Evolutionary conservation across 2,888 invertebrate species (phyloP).

Genomic region (Amphipoea oculea): DNA sequence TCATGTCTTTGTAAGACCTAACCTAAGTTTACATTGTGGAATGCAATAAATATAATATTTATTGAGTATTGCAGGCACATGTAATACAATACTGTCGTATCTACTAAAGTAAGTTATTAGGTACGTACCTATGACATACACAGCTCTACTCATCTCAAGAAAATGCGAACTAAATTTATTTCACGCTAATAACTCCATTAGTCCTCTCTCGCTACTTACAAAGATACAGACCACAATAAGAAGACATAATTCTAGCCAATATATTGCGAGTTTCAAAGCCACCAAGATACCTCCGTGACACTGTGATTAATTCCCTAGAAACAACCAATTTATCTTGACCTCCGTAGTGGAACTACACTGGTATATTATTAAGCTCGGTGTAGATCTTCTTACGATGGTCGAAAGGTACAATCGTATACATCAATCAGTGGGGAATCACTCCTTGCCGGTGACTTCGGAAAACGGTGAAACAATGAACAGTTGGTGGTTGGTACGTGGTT

Average conservation of each 20-base stretch:
- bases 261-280: conserved; percentile 55
- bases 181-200: conserved; percentile 5
- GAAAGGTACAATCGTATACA: conserved; percentile 35
- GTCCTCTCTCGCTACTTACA: neutral
- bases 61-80: neutral
- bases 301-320: conserved; percentile 50
- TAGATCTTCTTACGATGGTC: conserved; percentile 29
- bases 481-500: too few relatives aligned
- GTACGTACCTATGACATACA: neutral
- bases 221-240: conserved; percentile 23
- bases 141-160: neutral
- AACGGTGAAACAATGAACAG: conserved; percentile 55
- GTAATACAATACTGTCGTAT: neutral
- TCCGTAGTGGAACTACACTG: neutral
- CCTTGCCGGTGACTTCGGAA: conserved; percentile 35
- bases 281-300: conserved; percentile 52
- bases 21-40: neutral
- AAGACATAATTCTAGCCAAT: conserved; percentile 53
- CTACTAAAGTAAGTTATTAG: neutral
- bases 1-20: neutral
- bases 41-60: neutral
- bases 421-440: conserved; percentile 60
- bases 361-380: neutral
- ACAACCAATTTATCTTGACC: conserved; percentile 28
- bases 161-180: neutral